Evolutionary conservation across 2,797 vertebrate species (phyloP), one percentile per base, ranked within the genome.

Genomic region (Melanotaenia nigrans): DNA sequence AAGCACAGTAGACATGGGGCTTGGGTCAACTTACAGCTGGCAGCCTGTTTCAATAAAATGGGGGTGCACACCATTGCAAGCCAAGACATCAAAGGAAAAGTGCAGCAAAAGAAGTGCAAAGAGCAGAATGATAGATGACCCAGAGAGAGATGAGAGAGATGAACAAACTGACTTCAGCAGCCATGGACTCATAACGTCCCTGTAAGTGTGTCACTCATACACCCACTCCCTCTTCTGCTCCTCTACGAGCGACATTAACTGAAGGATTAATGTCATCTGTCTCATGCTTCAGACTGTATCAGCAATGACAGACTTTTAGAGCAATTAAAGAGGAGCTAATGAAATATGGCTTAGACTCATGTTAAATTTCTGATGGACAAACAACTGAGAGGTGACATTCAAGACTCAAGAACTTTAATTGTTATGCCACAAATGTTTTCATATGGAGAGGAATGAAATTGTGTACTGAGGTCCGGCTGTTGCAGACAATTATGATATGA

Each of bases 191-290:
- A 55, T 83, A 51, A 86, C 85, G 83, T 85, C 86, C 79, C 79
- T 73, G 32, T 55, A 84, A 85, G 85, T 89, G 85, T 91, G 90
- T 92, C 88, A 85, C 61, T 77, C 70, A 68, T 56, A 84, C 47
- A 38, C 82, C 81, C 86, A 77, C 85, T 81, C 71, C 8, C 60
- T 75, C 42, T 57, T 66, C 38, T 0, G 64, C 57, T 79, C 58
- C 59, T 75, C 78, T 76, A 35, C 3, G 77, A 73, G 71, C 38
- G 71, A 89, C 82, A 71, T 88, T 86, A 77, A 79, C 84, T 79
- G 69, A 28, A 57, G 85, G 89, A 90, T 90, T 92, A 90, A 81
- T 69, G 75, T 67, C 81, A 64, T 85, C 64, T 33, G 68, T 83
- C 66, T 35, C 59, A 61, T 66, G 65, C 75, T 68, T 56, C 62